phyloP scores from a whole-genome alignment of 2,797 vertebrate species.

The Hafferia zeledoni region DNA sequence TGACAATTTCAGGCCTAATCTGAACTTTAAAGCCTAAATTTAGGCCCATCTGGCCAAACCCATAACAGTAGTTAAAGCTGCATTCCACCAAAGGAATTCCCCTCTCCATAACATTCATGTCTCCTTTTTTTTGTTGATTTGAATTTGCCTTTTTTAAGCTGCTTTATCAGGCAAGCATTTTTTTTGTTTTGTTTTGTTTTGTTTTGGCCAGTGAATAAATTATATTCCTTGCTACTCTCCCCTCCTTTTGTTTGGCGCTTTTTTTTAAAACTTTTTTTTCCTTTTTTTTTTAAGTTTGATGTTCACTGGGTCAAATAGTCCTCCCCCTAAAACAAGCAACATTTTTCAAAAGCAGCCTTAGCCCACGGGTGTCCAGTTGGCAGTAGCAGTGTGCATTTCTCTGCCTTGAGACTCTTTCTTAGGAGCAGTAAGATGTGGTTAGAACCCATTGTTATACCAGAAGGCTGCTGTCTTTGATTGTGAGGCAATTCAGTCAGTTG shows the following conservation, averaged over 20 bases:
- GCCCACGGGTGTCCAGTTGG: not conserved
- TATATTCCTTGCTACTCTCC: not conserved
- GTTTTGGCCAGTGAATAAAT: not conserved
- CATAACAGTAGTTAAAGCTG: not conserved
- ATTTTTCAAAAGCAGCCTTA: conserved; percentile 10
- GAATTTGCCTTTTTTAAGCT: not conserved
- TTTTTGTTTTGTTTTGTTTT: not conserved
- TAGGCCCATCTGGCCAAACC: too few species aligned
- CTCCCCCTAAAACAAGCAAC: not conserved
- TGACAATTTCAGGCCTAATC: too few species aligned
- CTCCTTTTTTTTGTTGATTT: not conserved
- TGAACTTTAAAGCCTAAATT: too few species aligned
- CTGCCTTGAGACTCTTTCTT: not conserved
- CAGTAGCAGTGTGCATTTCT: not conserved
- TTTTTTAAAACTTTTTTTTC: too few species aligned
- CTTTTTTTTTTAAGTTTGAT: not conserved
- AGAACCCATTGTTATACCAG: not conserved
- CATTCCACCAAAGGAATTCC: not conserved
- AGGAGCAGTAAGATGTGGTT: not conserved
- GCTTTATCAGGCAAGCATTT: not conserved
- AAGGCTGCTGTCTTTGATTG: not conserved
- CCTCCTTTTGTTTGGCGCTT: not conserved
- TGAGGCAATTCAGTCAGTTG: not conserved
- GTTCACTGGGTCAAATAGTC: not conserved
- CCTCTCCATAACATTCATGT: not conserved